Conservation (phyloP, 2,888 invertebrate species). For the Mythimna pallens region DNA sequence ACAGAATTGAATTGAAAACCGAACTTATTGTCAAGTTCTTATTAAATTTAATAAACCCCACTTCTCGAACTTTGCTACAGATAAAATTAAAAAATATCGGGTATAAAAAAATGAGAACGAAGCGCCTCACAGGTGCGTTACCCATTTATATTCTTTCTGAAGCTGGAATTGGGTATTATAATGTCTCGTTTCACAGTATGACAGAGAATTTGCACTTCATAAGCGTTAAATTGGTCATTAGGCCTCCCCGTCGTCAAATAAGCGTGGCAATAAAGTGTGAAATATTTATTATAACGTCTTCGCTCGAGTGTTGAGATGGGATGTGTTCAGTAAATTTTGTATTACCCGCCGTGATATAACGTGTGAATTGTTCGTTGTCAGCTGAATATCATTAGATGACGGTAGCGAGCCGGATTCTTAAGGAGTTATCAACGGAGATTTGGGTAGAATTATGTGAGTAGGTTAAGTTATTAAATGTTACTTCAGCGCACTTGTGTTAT, state of each 20-base stretch:
- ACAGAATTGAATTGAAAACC: conserved; percentile 41
- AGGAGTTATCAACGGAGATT: conserved; percentile 59
- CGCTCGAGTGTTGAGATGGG: conserved; percentile 60
- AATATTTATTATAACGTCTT: conserved; percentile 82
- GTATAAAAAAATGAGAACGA: conserved; percentile 54
- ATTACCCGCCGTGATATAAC: conserved; percentile 55
- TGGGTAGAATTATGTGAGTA: conserved; percentile 38
- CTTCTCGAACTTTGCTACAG: conserved; percentile 37
- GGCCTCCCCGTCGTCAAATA: conserved; percentile 80
- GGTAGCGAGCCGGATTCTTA: conserved; percentile 46
- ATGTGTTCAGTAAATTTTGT: conserved; percentile 65
- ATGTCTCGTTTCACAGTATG: conserved; percentile 86
- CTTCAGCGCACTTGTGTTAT: conserved; percentile 17
- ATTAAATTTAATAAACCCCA: conserved; percentile 62
- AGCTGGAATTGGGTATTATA: conserved; percentile 87
- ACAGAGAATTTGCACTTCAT: conserved; percentile 89
- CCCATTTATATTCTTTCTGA: conserved; percentile 86
- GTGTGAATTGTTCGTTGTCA: conserved; percentile 61
- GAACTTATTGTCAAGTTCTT: conserved; percentile 61
- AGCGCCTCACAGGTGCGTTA: conserved; percentile 74
- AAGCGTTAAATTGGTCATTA: conserved; percentile 89
- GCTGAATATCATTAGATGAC: conserved; percentile 60
- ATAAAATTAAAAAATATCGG: conserved; percentile 62
- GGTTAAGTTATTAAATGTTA: conserved; percentile 42
- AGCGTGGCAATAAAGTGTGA: conserved; percentile 83